Percentiles rank a stretch among this genome's conserved stretches.
phyloP scores from a whole-genome alignment of 2,113 vertebrate species.

The Lampris incognitus region DNA sequence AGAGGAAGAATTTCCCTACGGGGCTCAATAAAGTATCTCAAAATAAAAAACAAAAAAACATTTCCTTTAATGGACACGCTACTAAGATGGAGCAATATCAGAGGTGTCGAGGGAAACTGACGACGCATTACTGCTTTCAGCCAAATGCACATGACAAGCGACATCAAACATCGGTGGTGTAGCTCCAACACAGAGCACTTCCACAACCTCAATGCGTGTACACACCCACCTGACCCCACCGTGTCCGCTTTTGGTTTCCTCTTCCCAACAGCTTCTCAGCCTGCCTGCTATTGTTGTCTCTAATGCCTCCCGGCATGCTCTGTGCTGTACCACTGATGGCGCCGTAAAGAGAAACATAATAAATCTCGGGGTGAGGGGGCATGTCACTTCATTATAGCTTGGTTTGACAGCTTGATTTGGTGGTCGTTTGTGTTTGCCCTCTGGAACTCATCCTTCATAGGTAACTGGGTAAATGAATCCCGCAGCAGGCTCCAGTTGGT shows the following conservation, averaged over 20 bases:
- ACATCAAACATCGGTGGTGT: too few species aligned
- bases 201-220: too few species aligned
- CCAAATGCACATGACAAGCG: too few species aligned
- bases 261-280: slow-evolving; percentile 14
- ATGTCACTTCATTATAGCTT: background rate
- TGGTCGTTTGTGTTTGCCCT: background rate
- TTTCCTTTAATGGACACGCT: too few species aligned
- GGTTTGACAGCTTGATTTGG: too few species aligned
- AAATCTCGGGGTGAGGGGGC: slow-evolving; percentile 8
- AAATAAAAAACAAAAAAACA: too few species aligned
- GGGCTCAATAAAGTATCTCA: too few species aligned
- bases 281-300: slow-evolving; percentile 14
- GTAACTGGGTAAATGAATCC: background rate
- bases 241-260: slow-evolving; percentile 17
- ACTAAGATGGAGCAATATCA: too few species aligned
- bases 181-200: too few species aligned
- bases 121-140: too few species aligned
- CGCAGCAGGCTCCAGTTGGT: background rate
- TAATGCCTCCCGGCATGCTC: slow-evolving; percentile 20
- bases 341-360: slow-evolving; percentile 20
- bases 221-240: slow-evolving; percentile 1
- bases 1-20: too few species aligned
- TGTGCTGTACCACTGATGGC: slow-evolving; percentile 7
- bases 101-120: too few species aligned
- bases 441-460: background rate